Evolutionary conservation across 2,888 invertebrate species (phyloP), one percentile per base, ranked within the genome.

Genomic region (Blera fallax): DNA sequence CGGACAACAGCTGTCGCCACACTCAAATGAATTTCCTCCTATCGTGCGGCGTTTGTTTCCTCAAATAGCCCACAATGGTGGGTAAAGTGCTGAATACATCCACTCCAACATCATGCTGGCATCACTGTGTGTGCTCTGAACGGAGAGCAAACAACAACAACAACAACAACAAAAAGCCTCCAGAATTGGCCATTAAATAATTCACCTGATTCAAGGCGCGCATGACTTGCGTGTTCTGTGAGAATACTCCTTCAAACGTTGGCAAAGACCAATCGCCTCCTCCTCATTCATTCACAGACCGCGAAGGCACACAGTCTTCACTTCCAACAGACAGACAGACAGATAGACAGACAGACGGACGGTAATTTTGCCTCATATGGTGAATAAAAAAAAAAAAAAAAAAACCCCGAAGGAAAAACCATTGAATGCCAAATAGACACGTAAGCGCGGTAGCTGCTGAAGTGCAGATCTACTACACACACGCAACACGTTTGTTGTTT

Each of bases 391-490:
- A 43, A 76, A 64, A 40, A 65, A 34, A 52, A 48, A 40, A 14
- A 21, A 54, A 27, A 14, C 58, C 24, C 2, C 24, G 24, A 29
- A 24, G 34, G n/a, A 72, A 50, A 69, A 64, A 37, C 76, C 65
- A 81, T 72, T 81, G 81, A 81, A 85, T 81, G 85, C 85, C 72
- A 85, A 85, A 85, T 81, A 85, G 81, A 85, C 81, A 85, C 85
- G 85, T 85, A 85, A 85, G 77, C 85, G 77, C 85, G 81, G 85
- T 81, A 81, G 85, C 85, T 72, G 76, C 64, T 80, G 64, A 80
- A 67, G 84, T 81, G 81, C 85, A 81, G 81, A 85, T 85, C 80
- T 81, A 67, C 85, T 74, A 67, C 77, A 85, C 62, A 85, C 85
- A 85, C 85, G 81, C 85, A 81, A 81, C 76, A 73, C 62, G 56